Percentiles rank a stretch among this genome's conserved stretches.
Conservation (phyloP, 2,113 vertebrate genomes). For the Rhinogobius similis region DNA sequence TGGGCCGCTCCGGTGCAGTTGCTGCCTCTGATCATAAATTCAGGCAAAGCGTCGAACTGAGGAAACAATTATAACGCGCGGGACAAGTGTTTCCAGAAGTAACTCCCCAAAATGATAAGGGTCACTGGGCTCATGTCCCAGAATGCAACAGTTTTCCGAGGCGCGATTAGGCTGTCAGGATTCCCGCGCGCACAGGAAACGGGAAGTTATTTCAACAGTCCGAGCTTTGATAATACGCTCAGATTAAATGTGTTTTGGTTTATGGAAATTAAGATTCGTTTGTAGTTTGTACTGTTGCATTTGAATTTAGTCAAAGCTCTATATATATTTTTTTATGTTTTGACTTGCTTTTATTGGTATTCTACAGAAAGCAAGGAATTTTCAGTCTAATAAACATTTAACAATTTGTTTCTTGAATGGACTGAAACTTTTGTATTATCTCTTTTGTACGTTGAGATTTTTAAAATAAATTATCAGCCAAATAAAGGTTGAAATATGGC, state of each 20-base stretch:
- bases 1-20: constrained; percentile 3
- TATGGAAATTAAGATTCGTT: neutral
- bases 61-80: constrained; percentile 9
- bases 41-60: constrained; percentile 4
- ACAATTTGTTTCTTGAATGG: too few species aligned
- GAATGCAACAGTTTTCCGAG: constrained; percentile 7
- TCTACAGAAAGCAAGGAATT: too few species aligned
- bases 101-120: constrained; percentile 9
- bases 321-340: neutral
- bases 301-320: neutral
- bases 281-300: neutral
- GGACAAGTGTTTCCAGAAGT: constrained; percentile 6
- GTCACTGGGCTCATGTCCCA: constrained; percentile 3
- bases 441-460: too few species aligned
- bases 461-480: too few species aligned
- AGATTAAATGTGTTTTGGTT: neutral
- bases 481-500: too few species aligned
- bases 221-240: neutral
- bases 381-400: too few species aligned
- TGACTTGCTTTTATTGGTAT: too few species aligned
- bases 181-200: neutral
- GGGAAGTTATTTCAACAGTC: neutral
- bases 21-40: constrained; percentile 14
- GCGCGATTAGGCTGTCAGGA: constrained; percentile 1
- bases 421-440: too few species aligned